A percentile compares a stretch with the other conserved stretches of the same genome.
Conservation (phyloP, 2,113 vertebrate species). For the Eretmochelys imbricata region DNA sequence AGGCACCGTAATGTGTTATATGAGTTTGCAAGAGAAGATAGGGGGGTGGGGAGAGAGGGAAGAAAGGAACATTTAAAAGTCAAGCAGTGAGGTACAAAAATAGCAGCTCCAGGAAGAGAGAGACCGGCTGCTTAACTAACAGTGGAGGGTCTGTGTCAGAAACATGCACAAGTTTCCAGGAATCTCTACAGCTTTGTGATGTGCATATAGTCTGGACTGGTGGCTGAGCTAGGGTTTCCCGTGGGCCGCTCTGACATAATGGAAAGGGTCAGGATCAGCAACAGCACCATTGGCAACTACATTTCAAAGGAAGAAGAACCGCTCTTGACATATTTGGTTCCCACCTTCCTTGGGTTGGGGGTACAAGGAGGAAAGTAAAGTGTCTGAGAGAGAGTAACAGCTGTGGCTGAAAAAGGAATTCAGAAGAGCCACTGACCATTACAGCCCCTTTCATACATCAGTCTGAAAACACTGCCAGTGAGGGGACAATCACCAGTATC, state of each 20-base stretch:
- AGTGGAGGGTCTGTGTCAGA: accelerated
- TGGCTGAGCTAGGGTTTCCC: not conserved
- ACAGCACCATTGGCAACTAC: not conserved
- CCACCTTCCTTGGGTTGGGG: not conserved
- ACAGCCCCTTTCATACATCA: not conserved
- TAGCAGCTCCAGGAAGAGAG: accelerated
- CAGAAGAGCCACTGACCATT: accelerated
- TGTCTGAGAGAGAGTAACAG: not conserved
- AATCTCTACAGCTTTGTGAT: not conserved
- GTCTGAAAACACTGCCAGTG: accelerated
- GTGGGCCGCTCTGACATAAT: not conserved
- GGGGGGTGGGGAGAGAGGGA: not conserved
- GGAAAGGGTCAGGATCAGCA: not conserved
- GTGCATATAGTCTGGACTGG: not conserved
- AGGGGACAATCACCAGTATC: not conserved
- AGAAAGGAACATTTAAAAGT: accelerated
- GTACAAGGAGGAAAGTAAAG: not conserved
- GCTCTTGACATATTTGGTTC: not conserved
- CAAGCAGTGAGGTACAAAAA: not conserved
- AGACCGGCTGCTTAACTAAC: not conserved
- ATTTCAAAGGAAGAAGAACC: not conserved
- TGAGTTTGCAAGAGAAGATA: not conserved
- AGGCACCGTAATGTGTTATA: not conserved
- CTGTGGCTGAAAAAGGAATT: accelerated
- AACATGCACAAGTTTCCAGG: not conserved